Evolutionary conservation across 2,797 vertebrate species (phyloP), one percentile per base, ranked within the genome.

Genomic region (Enteromius unitaeniatus): DNA sequence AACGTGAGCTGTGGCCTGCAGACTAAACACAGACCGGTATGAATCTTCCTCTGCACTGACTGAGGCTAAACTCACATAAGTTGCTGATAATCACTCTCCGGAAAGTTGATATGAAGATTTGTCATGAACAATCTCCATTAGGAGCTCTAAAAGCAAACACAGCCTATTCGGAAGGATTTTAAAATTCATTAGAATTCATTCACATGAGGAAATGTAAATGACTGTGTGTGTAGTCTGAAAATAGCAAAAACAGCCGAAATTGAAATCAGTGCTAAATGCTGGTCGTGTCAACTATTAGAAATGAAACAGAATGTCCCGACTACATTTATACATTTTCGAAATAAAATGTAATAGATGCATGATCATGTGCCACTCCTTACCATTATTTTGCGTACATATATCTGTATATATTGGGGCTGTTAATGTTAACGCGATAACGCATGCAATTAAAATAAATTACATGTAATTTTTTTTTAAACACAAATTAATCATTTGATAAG

Each of bases 151-250:
- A 60, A 60, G 74, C 34, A 42, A 60, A 60, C 34, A 40, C 34
- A 42, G 40, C 73, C 28, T 55, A 37, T 75, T 34, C 28, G 31
- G 47, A 31, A 49, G 26, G 70, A 51, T 73, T 75, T 55, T 55
- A 55, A 75, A 37, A n/a, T 28, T 68, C 78, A 79, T 79, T 68
- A 79, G 62, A 68, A n/a, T n/a, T n/a, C n/a, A n/a, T n/a, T n/a
- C n/a, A n/a, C 64, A 45, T 6, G 10, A 64, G 42, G 28, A 10
- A 79, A 68, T 51, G 26, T 79, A 67, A 79, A 67, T 53, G 26
- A 34, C 51, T 37, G 26, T 31, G 58, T 31, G 58, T 67, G 42
- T 49, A 34, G 45, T 68, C 62, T 79, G 62, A 68, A 31, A 53
- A 34, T 51, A 9, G 14, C 40, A 49, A 49, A 49, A 49, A 49